Base-by-base conservation (phyloP, 2,888 invertebrate genomes). In the Metellina segmentata region DNA sequence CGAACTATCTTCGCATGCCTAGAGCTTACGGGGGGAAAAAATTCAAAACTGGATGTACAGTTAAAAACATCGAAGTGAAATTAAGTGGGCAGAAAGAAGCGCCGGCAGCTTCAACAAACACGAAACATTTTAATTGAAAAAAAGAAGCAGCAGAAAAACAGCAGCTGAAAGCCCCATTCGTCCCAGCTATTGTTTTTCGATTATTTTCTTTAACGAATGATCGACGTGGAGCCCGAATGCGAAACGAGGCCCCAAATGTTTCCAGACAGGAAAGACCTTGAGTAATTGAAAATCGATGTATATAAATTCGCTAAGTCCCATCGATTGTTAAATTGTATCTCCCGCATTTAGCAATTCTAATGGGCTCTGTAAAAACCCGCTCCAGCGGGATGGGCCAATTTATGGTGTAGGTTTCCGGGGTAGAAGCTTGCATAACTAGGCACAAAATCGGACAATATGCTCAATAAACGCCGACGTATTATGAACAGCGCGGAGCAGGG, bases 321-420 rank as follows among this genome's bases (percentile, higher is more conserved):
- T 85, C 74, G 75, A 85, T 82, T 82, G 82, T 7, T 11, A 79
- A 79, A 61, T 72, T 74, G 20, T 52, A 82, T 7, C 74, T 75
- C 74, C 53, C 51, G 34, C 79, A 79, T 87, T 89, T 89, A 83
- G 82, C 89, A 89, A 89, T 89, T 89, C 81, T 89, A 89, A 89
- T 89, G 77, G 77, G 77, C 77, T n/a, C 69, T 53, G 82, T 78
- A 89, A 89, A 89, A 83, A 70, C 19, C 53, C 74, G 20, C 70
- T 78, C 11, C 61, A 89, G 61, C 34, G 71, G 61, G 83, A 82
- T 69, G 34, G 19, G 48, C 74, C 74, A 78, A 89, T 89, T 89
- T 89, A 89, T 89, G 69, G 69, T 70, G 70, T 77, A 70, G 77
- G 48, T 69, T 82, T 61, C 16, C 51, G 69, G 52, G 74, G 69